These are phyloP conservation scores for Heliconius melpomene DNA, from an alignment of 1,140 invertebrate species.

Conservation along the genomic window DNA sequence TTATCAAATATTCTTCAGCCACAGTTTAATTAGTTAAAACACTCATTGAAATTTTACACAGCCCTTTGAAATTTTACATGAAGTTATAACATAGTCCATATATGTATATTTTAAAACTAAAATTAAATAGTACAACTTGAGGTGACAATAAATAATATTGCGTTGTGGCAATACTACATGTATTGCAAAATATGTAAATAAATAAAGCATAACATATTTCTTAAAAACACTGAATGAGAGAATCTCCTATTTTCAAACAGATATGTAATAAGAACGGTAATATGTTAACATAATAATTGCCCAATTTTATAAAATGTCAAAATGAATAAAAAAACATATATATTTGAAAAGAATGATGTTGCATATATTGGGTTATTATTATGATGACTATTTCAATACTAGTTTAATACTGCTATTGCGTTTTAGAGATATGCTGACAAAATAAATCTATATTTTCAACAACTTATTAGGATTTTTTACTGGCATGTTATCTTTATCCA, in stretches of 20 bases:
- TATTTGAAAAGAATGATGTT: not conserved
- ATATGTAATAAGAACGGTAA: not conserved
- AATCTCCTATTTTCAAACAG: not conserved
- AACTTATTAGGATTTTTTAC: conserved; percentile 21
- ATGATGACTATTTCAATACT: conserved; percentile 3
- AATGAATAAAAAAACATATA: not conserved
- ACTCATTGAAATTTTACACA: not conserved
- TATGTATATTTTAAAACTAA: not conserved
- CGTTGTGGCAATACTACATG: not conserved
- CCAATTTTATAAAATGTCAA: not conserved
- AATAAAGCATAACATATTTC: too few relatives aligned
- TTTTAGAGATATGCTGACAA: not conserved
- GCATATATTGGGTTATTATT: not conserved
- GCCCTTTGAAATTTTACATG: not conserved
- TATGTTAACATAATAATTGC: not conserved
- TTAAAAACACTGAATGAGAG: not conserved
- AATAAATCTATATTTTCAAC: conserved; percentile 16
- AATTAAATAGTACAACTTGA: not conserved
- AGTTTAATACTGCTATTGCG: conserved; percentile 10
- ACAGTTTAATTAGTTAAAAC: too few relatives aligned
- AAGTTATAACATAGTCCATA: not conserved
- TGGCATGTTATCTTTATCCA: conserved; percentile 78
- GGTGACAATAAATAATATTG: not conserved
- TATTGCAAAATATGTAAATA: not conserved
- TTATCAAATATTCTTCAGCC: too few relatives aligned